Base-by-base conservation (phyloP, 2,888 invertebrate species). In the Steromphala cineraria region DNA sequence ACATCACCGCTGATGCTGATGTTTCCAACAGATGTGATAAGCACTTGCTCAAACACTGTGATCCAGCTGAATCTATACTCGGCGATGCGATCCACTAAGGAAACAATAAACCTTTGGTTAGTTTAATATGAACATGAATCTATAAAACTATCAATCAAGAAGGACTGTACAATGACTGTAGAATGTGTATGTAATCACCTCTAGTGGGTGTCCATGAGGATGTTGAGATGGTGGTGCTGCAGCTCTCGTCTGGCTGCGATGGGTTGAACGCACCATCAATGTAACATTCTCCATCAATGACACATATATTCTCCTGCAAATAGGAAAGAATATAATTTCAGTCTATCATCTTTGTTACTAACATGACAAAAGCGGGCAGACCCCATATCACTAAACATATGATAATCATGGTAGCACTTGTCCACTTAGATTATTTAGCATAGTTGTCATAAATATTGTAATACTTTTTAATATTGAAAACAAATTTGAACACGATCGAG, bases 281-380 rank as follows among this genome's bases (percentile, higher is more conserved):
- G 80, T 88, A 90, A 79, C 90, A 91, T 0, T 80, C 71, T 2
- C 83, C 86, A 75, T 83, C 82, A 62, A 88, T 88, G 19, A 80
- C 67, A 79, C 90, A 90, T n/a, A 88, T 86, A 56, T 88, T 87
- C 80, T 55, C 75, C 90, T 90, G 82, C 0, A 84, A 87, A 21
- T 28, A 67, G 46, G 24, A 21, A 53, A 24, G 15, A 71, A 31
- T 55, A 19, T 7, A n/a, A 4, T 19, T 46, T 8, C 46, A 46
- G 1, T 8, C 13, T 13, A 10, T 1, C 1, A 46, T 46, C 13
- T 46, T 13, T 13, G 5, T 10, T 46, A 46, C 46, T 10, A 46
- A 46, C 46, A 46, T 8, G 46, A 46, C 36, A 36, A 36, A 36
- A 36, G 4, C 2, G 2, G 2, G 36, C 2, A 36, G 36, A 36